Conservation (phyloP, 2,113 vertebrate genomes). For the Lucifuga dentata region DNA sequence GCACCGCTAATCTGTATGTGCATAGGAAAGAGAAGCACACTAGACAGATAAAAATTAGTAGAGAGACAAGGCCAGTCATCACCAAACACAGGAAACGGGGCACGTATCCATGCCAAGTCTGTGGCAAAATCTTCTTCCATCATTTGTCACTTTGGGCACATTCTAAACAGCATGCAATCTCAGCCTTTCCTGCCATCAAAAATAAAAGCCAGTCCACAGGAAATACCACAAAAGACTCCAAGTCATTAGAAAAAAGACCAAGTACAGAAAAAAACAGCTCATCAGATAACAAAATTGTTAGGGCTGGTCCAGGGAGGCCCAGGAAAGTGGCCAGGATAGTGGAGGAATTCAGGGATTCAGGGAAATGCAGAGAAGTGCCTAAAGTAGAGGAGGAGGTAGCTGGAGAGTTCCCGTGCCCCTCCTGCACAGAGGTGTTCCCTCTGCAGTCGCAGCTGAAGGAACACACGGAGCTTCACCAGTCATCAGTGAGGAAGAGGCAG, state of each 20-base stretch:
- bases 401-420: constrained; percentile 77
- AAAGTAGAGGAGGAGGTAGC: constrained; percentile 44
- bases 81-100: constrained; percentile 39
- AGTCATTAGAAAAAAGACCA: constrained; percentile 9
- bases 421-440: constrained; percentile 78
- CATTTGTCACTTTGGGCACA: constrained; percentile 76
- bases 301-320: constrained; percentile 31
- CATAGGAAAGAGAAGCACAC: constrained; percentile 80
- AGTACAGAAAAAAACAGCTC: constrained; percentile 15
- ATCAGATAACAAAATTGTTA: background rate
- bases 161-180: constrained; percentile 43
- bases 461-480: constrained; percentile 76
- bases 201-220: background rate
- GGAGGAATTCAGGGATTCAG: background rate
- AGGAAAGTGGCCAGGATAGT: constrained; percentile 4
- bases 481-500: constrained; percentile 41
- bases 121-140: constrained; percentile 78
- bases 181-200: background rate
- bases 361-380: constrained; percentile 29
- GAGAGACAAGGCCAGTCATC: constrained; percentile 20
- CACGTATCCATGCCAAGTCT: constrained; percentile 71
- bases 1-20: constrained; percentile 66
- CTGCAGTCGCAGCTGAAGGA: constrained; percentile 62
- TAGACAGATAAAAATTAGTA: constrained; percentile 46
- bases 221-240: constrained; percentile 25